Evolutionary conservation across 2,797 vertebrate genomes (phyloP), one percentile per base, ranked within the genome.

Genomic region (Sebastes hubbsi): DNA sequence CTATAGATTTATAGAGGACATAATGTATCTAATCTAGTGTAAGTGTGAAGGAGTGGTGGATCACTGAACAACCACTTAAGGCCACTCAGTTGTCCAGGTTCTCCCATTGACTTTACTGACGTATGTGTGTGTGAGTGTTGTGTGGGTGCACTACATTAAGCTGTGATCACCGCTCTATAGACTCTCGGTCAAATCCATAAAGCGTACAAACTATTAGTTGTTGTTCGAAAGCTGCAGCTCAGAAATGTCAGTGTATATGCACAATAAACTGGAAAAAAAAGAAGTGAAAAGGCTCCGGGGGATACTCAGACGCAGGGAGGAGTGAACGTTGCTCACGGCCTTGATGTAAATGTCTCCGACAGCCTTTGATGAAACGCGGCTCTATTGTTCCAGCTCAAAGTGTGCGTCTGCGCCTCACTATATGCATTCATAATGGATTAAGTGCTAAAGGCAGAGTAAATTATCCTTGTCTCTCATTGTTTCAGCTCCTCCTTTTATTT

Each of bases 351-450:
- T 84, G 81, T 77, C 74, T 91, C 63, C 2, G 63, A 58, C 79
- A 72, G 82, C 75, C 88, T 93, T 92, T 92, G 90, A 92, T 85
- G 87, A 85, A 86, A 85, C 14, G 46, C 11, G 2, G 32, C 76
- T 69, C 77, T 77, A 81, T 90, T 91, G 87, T 94, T 86, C 77
- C 82, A 79, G 78, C 82, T 92, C 79, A 85, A 66, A 86, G 58
- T 86, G 79, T 64, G 73, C 61, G 77, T 76, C 60, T 77, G 3
- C 73, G 80, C 61, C 70, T 82, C 63, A 49, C 65, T 78, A 65
- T 85, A 46, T 83, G 87, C 84, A 86, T 88, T 91, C 67, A 83
- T 85, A 89, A 93, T 86, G 85, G 87, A 92, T 90, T 84, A 87
- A 81, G 38, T 80, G 88, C 91, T 86, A 60, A 86, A 77, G 82